Evolutionary conservation across 2,113 vertebrate species (phyloP).

Genomic region (Lagopus muta): DNA sequence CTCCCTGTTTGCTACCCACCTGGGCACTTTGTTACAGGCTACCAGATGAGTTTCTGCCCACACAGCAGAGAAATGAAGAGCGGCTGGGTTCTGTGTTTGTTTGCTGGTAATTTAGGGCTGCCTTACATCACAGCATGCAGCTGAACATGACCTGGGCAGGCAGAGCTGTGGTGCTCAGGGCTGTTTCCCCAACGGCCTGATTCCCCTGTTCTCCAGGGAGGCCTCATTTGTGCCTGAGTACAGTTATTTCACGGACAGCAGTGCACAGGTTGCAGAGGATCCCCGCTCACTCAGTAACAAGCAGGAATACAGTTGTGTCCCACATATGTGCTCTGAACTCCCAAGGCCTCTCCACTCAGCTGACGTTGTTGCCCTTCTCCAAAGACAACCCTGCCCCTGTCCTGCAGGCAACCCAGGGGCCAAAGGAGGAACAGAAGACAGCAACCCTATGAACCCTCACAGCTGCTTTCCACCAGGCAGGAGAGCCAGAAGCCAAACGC

Average conservation of each 20-base stretch:
- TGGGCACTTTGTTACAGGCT: not conserved
- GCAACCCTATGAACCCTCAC: accelerated
- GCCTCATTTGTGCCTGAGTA: not conserved
- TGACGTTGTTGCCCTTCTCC: not conserved
- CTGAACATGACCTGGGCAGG: not conserved
- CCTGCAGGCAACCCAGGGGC: not conserved
- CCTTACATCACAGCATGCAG: not conserved
- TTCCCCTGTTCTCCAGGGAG: not conserved
- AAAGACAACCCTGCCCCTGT: not conserved
- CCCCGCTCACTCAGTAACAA: not conserved
- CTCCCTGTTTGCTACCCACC: not conserved
- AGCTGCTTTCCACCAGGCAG: not conserved
- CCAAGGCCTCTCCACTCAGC: not conserved
- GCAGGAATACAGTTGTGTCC: accelerated
- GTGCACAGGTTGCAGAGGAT: not conserved
- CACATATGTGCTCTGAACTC: not conserved
- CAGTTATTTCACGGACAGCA: not conserved
- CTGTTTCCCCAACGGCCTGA: accelerated
- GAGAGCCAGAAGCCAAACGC: not conserved
- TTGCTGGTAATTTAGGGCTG: slow-evolving; percentile 7
- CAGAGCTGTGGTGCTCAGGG: not conserved
- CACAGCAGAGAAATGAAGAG: not conserved
- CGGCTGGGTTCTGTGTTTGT: not conserved
- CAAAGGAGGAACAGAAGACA: not conserved
- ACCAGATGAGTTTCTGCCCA: slow-evolving; percentile 11